Evolutionary conservation across 2,888 invertebrate genomes (phyloP).

Genomic region (Agriopis leucophaearia): DNA sequence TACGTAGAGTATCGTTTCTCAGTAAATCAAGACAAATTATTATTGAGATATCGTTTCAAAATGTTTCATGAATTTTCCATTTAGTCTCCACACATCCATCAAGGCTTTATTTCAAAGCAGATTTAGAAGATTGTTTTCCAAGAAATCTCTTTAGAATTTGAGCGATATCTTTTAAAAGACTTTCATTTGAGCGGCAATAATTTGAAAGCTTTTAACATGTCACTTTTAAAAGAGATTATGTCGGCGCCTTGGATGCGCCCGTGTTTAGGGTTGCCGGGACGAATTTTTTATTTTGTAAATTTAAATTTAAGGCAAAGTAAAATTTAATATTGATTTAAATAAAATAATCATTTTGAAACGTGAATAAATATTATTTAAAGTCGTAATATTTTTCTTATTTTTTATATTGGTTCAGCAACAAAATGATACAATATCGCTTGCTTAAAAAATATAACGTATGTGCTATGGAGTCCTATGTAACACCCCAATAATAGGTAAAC

Average conservation of each 20-base stretch:
- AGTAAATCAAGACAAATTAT: slow-evolving; percentile 3
- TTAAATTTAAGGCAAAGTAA: too few species aligned
- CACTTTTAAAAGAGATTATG: slow-evolving; percentile 29
- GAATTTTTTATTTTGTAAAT: background rate
- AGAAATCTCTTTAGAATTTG: slow-evolving; percentile 22
- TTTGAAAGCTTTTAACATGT: slow-evolving; percentile 33
- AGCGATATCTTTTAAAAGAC: slow-evolving; percentile 24
- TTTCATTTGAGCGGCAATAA: slow-evolving; percentile 33
- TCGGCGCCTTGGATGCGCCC: slow-evolving; percentile 8
- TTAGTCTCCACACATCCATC: slow-evolving; percentile 23
- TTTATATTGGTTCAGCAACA: too few species aligned
- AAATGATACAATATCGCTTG: too few species aligned
- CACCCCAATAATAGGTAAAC: too few species aligned
- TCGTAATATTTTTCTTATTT: too few species aligned
- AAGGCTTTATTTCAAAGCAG: slow-evolving; percentile 11
- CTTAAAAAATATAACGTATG: too few species aligned
- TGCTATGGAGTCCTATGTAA: too few species aligned
- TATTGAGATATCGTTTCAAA: background rate
- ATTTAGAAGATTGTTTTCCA: slow-evolving; percentile 9
- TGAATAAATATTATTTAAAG: too few species aligned
- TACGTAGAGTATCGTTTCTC: background rate
- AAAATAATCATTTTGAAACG: too few species aligned
- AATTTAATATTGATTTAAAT: too few species aligned
- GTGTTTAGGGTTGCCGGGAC: background rate
- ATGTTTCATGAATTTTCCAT: slow-evolving; percentile 4